Evolutionary conservation across 2,113 vertebrate species (phyloP).

Genomic region (Larimichthys crocea): DNA sequence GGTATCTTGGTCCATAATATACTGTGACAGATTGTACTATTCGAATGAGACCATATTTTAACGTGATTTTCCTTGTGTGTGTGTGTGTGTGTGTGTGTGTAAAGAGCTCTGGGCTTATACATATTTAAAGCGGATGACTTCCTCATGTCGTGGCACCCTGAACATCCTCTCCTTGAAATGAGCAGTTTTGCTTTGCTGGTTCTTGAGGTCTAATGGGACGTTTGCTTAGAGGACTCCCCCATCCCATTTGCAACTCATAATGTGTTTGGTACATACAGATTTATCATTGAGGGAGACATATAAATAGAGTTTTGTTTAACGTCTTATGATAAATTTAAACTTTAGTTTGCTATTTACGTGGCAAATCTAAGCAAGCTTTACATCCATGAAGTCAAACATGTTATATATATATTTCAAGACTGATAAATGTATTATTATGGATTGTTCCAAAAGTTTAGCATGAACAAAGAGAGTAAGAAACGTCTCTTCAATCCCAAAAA

Average conservation of each 20-base stretch:
- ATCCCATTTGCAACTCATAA: constrained; percentile 15
- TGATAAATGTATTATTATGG: not conserved
- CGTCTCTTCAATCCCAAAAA: not conserved
- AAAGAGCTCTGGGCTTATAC: constrained; percentile 51
- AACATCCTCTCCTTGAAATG: constrained; percentile 54
- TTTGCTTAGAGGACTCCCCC: constrained; percentile 44
- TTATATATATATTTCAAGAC: too few species aligned
- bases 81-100: constrained; percentile 14
- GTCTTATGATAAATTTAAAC: too few species aligned
- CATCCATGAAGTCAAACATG: too few species aligned
- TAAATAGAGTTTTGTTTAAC: too few species aligned
- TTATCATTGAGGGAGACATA: too few species aligned
- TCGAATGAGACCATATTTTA: constrained; percentile 38
- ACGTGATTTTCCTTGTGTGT: constrained; percentile 16
- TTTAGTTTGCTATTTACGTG: not conserved
- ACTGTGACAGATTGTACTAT: constrained; percentile 49
- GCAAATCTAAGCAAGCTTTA: too few species aligned
- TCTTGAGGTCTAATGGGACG: constrained; percentile 57
- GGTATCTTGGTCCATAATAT: constrained; percentile 4
- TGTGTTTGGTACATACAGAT: constrained; percentile 17
- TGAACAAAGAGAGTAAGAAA: constrained; percentile 13
- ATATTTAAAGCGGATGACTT: constrained; percentile 74
- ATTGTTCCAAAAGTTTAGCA: not conserved
- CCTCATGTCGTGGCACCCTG: constrained; percentile 55
- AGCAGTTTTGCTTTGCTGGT: constrained; percentile 65